phyloP scores from a whole-genome alignment of 2,888 invertebrate species.

The Ophion costatus region DNA sequence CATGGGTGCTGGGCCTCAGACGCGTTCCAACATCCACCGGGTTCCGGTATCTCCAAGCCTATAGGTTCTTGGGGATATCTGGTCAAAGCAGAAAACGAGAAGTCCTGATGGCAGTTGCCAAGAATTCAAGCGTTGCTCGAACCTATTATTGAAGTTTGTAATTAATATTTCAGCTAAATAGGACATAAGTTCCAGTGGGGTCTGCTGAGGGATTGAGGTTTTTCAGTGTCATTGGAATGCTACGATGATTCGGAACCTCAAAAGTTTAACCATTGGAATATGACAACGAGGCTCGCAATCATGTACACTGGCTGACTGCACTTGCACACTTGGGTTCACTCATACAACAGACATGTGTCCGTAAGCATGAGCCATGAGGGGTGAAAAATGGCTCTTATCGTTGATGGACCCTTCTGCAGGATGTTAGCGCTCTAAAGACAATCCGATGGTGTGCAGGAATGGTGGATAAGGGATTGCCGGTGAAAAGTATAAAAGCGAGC shows the following conservation, averaged over 20 bases:
- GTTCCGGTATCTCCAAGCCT: no score
- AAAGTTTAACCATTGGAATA: background rate
- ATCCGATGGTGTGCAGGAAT: slow-evolving; percentile 40
- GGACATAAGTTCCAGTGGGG: background rate
- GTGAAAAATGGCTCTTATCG: slow-evolving; percentile 33
- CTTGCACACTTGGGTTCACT: background rate
- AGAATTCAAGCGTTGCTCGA: background rate
- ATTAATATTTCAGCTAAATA: background rate
- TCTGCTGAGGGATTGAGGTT: background rate
- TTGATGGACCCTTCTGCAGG: slow-evolving; percentile 32
- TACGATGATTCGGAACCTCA: background rate
- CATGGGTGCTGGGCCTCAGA: background rate
- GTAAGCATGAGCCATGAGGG: slow-evolving; percentile 11
- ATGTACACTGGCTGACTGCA: background rate
- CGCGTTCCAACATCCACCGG: background rate
- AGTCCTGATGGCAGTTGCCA: background rate
- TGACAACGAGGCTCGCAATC: no score
- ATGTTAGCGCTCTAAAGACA: slow-evolving; percentile 25
- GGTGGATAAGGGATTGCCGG: slow-evolving; percentile 61
- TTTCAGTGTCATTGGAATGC: background rate
- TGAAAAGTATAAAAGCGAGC: slow-evolving; percentile 75
- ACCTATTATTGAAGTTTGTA: background rate
- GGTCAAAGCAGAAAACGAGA: background rate
- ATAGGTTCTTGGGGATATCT: no score
- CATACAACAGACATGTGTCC: background rate